Conservation (phyloP, 2,113 vertebrate species). For the Phaethon lepturus region DNA sequence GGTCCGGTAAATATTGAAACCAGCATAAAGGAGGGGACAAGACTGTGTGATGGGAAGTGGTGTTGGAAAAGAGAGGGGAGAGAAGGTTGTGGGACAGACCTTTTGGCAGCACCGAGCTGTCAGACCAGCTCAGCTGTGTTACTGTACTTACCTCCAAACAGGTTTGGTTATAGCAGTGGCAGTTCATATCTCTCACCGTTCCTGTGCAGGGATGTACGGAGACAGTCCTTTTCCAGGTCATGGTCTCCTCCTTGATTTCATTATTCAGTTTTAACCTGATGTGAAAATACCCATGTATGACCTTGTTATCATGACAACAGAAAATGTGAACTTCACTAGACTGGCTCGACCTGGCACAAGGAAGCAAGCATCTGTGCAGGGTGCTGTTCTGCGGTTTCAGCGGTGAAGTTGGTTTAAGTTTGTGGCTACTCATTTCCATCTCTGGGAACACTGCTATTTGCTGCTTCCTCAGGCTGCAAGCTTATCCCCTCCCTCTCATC, state of each 20-base stretch:
- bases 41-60: neutral
- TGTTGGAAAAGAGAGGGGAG: neutral
- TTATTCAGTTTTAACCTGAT: neutral
- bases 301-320: neutral
- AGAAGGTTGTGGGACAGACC: neutral
- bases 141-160: neutral
- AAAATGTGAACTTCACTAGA: accelerated
- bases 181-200: neutral
- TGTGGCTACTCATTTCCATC: neutral
- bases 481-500: neutral
- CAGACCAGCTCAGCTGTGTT: neutral
- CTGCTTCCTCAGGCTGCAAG: neutral
- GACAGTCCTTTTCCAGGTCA: neutral
- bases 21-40: neutral
- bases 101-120: neutral
- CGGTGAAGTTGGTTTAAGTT: neutral
- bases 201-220: neutral
- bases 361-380: neutral
- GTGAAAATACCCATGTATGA: neutral
- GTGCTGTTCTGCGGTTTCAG: neutral
- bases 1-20: neutral
- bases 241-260: neutral
- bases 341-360: neutral
- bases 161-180: neutral
- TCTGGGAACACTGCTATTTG: neutral